Conservation (phyloP, 2,797 vertebrate genomes). For the Dendrocincla tyrannina region DNA sequence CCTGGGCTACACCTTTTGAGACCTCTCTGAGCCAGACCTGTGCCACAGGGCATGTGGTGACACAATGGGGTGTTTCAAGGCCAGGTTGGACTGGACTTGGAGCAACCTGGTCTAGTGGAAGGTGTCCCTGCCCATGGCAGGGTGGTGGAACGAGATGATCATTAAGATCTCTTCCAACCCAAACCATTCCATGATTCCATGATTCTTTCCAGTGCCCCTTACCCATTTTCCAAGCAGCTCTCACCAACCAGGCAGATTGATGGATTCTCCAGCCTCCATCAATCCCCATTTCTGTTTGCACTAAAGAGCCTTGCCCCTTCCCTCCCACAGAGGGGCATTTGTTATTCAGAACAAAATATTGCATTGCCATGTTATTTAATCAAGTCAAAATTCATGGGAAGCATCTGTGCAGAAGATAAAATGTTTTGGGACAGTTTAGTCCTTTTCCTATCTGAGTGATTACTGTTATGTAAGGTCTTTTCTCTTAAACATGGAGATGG, state of each 20-base stretch:
- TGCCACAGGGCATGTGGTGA: not conserved
- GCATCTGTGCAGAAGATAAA: constrained; percentile 53
- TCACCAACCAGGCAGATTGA: not conserved
- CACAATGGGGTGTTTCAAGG: not conserved
- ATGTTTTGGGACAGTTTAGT: constrained; percentile 61
- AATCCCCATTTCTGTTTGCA: not conserved
- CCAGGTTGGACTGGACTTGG: not conserved
- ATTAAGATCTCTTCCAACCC: not conserved
- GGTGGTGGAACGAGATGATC: not conserved
- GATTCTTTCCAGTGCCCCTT: not conserved
- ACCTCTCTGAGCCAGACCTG: not conserved
- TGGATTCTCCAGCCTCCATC: not conserved
- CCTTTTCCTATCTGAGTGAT: constrained; percentile 53
- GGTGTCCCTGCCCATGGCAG: not conserved
- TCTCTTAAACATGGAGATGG: constrained; percentile 38
- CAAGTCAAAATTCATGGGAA: constrained; percentile 58
- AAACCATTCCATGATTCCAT: not conserved
- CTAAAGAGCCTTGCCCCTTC: not conserved
- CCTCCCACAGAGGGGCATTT: not conserved
- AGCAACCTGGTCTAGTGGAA: not conserved
- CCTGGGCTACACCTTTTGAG: accelerated
- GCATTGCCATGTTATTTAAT: not conserved
- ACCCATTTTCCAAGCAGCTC: not conserved
- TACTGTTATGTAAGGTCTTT: constrained; percentile 52
- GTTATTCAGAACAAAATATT: constrained; percentile 29